Evolutionary conservation across 2,888 invertebrate species (phyloP).

Genomic region (Parnassius smintheus): DNA sequence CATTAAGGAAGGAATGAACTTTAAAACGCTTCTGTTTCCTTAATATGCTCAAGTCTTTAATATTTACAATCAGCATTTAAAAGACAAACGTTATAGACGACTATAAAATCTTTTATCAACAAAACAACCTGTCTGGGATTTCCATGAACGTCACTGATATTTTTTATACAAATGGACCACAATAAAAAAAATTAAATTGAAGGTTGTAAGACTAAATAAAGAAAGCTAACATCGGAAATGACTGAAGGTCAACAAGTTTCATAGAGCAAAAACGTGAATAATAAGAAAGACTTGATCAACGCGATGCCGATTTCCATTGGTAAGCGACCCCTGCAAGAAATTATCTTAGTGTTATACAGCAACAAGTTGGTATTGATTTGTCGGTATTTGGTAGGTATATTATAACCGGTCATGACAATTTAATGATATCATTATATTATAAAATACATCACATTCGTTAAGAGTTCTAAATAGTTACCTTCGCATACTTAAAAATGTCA

Average conservation of each 20-base stretch:
- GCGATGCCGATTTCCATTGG: slow-evolving; percentile 24
- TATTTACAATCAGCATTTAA: neutral
- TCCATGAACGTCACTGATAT: neutral
- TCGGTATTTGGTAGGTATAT: slow-evolving; percentile 21
- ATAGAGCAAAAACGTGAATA: slow-evolving; percentile 29
- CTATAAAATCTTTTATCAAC: slow-evolving; percentile 1
- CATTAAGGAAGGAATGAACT: neutral
- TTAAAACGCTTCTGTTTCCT: neutral
- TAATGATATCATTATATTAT: slow-evolving; percentile 16
- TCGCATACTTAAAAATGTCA: no score
- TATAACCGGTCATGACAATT: slow-evolving; percentile 24
- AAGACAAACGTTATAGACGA: neutral
- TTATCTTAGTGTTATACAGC: slow-evolving; percentile 27
- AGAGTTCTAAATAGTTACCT: no score
- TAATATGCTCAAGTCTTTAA: neutral
- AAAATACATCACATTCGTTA: slow-evolving; percentile 8
- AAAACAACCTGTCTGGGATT: neutral
- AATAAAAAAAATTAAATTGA: slow-evolving; percentile 24
- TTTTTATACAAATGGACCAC: slow-evolving; percentile 12
- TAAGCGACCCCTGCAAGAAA: slow-evolving; percentile 29
- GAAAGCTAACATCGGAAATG: slow-evolving; percentile 47
- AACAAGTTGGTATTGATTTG: slow-evolving; percentile 30
- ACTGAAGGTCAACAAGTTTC: slow-evolving; percentile 43
- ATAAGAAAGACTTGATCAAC: slow-evolving; percentile 26
- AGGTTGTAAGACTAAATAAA: slow-evolving; percentile 44